These are phyloP conservation scores for Gavialis gangeticus DNA, from an alignment of 2,113 vertebrate species.

Conservation along the genomic window DNA sequence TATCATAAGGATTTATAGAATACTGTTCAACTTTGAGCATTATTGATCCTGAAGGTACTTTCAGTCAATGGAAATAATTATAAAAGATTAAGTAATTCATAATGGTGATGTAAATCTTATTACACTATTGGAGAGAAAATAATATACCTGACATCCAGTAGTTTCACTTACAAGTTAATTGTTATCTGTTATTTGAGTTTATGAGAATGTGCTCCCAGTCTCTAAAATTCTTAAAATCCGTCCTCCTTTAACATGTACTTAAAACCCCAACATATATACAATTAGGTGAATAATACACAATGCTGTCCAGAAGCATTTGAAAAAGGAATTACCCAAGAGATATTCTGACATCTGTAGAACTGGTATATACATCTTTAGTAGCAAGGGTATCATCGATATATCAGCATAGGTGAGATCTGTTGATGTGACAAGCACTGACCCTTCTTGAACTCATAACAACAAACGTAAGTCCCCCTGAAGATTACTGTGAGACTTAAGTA, in stretches of 20 bases:
- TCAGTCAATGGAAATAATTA: not conserved
- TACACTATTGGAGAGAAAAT: not conserved
- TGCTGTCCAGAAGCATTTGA: not conserved
- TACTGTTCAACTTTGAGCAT: not conserved
- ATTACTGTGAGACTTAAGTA: not conserved
- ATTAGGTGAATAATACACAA: not conserved
- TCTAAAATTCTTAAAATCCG: not conserved
- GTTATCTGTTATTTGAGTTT: not conserved
- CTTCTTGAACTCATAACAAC: not conserved
- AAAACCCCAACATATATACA: not conserved
- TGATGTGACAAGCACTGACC: accelerated
- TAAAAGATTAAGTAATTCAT: not conserved
- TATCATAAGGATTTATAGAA: accelerated
- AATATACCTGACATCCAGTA: not conserved
- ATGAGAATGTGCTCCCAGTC: not conserved
- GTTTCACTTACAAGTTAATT: not conserved
- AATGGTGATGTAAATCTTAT: not conserved
- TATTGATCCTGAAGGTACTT: not conserved
- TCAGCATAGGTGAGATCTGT: not conserved
- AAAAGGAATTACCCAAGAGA: not conserved
- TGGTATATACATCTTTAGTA: not conserved
- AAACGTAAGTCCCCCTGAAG: not conserved
- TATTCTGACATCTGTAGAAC: not conserved
- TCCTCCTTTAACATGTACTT: not conserved
- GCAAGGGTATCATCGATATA: not conserved